Evolutionary conservation across 2,797 vertebrate species (phyloP).

Genomic region (Nothura maculosa): DNA sequence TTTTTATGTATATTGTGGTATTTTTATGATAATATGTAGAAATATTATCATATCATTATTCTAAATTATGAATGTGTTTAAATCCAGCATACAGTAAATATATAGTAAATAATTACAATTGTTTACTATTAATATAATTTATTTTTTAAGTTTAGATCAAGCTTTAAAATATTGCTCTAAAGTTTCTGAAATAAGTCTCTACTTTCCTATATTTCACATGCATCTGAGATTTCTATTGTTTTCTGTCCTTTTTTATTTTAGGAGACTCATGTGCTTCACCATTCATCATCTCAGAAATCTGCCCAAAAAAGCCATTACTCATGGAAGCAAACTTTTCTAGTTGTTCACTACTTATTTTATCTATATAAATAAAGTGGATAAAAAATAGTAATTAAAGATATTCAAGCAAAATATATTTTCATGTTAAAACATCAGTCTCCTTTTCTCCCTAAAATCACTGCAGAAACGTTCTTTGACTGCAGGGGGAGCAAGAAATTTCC

Average conservation of each 20-base stretch:
- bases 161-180: not conserved
- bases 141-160: not conserved
- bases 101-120: not conserved
- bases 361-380: not conserved
- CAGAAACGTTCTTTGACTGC: conserved; percentile 23
- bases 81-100: no score
- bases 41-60: not conserved
- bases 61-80: not conserved
- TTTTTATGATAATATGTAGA: not conserved
- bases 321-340: not conserved
- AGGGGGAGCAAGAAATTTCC: conserved; percentile 57
- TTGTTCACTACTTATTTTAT: not conserved
- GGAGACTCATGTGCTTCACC: not conserved
- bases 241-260: not conserved
- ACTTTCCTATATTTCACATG: not conserved
- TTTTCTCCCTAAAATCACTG: not conserved
- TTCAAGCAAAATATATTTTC: not conserved
- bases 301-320: not conserved
- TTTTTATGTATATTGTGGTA: not conserved
- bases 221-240: not conserved
- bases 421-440: not conserved
- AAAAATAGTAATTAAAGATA: not conserved
- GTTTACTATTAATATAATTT: not conserved
- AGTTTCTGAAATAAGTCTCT: not conserved
- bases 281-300: not conserved